Base-by-base conservation (phyloP, 1,140 invertebrate genomes). In the Palaemon carinicauda region DNA sequence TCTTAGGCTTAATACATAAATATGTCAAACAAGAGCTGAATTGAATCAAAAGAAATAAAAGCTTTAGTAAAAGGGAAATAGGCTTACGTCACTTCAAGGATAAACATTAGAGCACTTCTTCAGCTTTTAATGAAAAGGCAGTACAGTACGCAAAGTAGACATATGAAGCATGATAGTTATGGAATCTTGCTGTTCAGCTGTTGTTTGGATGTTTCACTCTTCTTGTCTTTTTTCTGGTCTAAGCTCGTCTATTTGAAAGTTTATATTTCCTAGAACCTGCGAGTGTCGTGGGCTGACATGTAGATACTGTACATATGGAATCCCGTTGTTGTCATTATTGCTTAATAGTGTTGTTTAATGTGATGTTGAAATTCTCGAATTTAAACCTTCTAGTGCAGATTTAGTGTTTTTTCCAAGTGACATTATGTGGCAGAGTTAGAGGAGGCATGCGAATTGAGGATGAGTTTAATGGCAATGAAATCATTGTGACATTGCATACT, bases 251-350 rank as follows among this genome's bases (percentile, higher is more conserved):
- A 50, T 60, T n/a, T 80, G 79, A 29, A 80, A 27, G 53, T 54
- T 53, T 56, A 41, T 77, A n/a, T 29, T 54, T 56, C 54, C 54
- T 54, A 19, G 31, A 41, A 73, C 73, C 65, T 84, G 82, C 77
- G 41, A n/a, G 71, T 52, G n/a, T 53, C 54, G 78, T 73, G 60
- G 65, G 80, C 60, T 51, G 53, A 73, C 60, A 80, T 86, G 83
- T 86, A 86, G 83, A 86, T 73, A 86, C 24, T 86, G 83, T 86
- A 86, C 50, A 86, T 86, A 86, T 21, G 33, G 52, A 77, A 50
- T 50, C 41, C 12, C 52, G 41, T 80, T 69, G 24, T 69, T 83
- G 81, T 75, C 53, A 80, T 80, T 80, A 86, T 80, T 69, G 65
- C 65, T 80, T 80, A 52, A 80, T 7, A 80, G 60, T 86, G 83